Evolutionary conservation across 2,113 vertebrate genomes (phyloP), one percentile per base, ranked within the genome.

Genomic region (Cervus canadensis): DNA sequence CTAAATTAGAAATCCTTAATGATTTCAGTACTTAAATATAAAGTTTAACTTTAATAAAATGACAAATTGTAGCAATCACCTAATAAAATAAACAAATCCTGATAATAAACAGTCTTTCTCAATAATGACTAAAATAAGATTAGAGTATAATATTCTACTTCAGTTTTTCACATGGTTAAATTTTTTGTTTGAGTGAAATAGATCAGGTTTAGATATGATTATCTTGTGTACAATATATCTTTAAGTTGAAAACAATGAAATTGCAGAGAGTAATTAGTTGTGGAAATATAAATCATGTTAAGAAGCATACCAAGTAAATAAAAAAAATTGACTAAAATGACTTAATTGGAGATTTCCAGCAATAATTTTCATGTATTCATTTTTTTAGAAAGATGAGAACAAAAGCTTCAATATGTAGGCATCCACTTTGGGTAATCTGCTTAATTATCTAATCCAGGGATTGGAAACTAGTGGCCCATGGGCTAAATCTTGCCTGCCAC

Each of bases 31-130:
- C 15, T 97, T 96, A 95, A 95, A 97, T 94, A 95, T 40, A 15
- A 97, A 97, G 15, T 15, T 52, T 91, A 60, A 95, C 79, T 98
- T 82, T 95, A 96, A 98, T 50, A 81, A 43, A 91, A 57, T 16
- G 95, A 26, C 16, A 98, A 83, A 97, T 82, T 94, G 26, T 59
- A 94, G 43, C 15, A 90, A 60, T 91, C 40, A 91, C 2, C 7
- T 94, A 92, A 85, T 62, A 10, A 96, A 96, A 93, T 81, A 54
- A 91, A 79, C 84, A 95, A 67, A 82, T 62, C 50, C 43, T 87
- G 57, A 59, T 52, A 84, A 85, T 52, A 94, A 97, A 71, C 3
- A 59, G 26, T 15, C 8, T 52, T 87, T 94, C 86, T 97, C 76
- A 95, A 90, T 16, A 93, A 50, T 87, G 57, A 78, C 15, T 88